Evolutionary conservation across 2,888 invertebrate species (phyloP).

Genomic region (Sinohyriopsis cumingii): DNA sequence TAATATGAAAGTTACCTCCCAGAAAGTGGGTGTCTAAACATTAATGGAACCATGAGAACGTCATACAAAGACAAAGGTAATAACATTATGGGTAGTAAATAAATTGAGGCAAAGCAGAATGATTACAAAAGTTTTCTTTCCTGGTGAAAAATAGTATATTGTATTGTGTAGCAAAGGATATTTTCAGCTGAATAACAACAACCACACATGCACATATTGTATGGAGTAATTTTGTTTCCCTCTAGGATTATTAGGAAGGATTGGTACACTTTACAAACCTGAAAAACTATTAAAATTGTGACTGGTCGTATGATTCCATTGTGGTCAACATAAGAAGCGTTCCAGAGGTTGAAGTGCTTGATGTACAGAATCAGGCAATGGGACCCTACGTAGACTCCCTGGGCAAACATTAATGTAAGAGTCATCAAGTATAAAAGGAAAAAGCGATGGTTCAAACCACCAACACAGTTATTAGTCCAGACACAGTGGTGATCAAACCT

Average conservation of each 20-base stretch:
- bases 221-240: neutral
- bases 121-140: too few relatives aligned
- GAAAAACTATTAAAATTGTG: slow-evolving; percentile 56
- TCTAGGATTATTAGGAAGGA: neutral
- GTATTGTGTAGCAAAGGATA: too few relatives aligned
- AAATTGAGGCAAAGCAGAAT: too few relatives aligned
- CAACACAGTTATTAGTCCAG: slow-evolving; percentile 71
- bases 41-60: too few relatives aligned
- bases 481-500: slow-evolving; percentile 71
- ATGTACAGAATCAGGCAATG: slow-evolving; percentile 54
- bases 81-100: too few relatives aligned
- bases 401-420: slow-evolving; percentile 57
- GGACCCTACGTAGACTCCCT: slow-evolving; percentile 57
- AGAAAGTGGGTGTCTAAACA: too few relatives aligned
- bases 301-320: slow-evolving; percentile 54
- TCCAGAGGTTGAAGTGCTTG: slow-evolving; percentile 47
- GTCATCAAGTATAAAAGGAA: slow-evolving; percentile 66
- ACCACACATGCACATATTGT: neutral
- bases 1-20: too few relatives aligned
- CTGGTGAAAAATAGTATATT: too few relatives aligned
- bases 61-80: too few relatives aligned
- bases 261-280: slow-evolving; percentile 45
- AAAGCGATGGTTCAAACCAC: slow-evolving; percentile 66
- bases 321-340: slow-evolving; percentile 52
- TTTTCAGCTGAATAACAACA: neutral